Evolutionary conservation across 53 echinoderm and acorn worm species (phyloP).

Genomic region (Hippasteria phrygiana): DNA sequence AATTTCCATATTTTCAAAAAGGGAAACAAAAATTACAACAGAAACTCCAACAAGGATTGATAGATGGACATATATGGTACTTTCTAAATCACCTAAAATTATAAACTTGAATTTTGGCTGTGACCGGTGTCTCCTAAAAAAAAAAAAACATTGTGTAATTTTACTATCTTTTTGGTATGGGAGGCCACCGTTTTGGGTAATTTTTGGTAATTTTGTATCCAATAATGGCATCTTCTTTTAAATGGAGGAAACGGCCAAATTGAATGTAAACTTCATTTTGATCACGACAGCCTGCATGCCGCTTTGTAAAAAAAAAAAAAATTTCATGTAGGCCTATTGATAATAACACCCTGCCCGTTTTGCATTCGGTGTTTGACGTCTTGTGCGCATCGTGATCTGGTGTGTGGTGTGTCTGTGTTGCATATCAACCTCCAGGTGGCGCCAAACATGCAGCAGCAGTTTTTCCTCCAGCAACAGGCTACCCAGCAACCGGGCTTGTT

Average conservation of each 20-base stretch:
- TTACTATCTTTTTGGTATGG: too few relatives aligned
- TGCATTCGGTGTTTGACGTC: slow-evolving; percentile 30
- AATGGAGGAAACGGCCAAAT: not conserved
- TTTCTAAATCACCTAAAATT: too few relatives aligned
- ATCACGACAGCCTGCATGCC: slow-evolving; percentile 1
- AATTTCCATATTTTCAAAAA: too few relatives aligned
- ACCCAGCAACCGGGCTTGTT: slow-evolving; percentile 76
- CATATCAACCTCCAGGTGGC: slow-evolving; percentile 73
- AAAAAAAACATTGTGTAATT: too few relatives aligned
- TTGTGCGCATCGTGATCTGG: slow-evolving; percentile 25
- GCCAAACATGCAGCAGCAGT: slow-evolving; percentile 89
- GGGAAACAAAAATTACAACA: too few relatives aligned
- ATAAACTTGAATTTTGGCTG: too few relatives aligned
- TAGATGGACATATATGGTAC: too few relatives aligned
- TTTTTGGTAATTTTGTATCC: too few relatives aligned
- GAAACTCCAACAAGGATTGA: too few relatives aligned
- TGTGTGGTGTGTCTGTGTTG: slow-evolving; percentile 40
- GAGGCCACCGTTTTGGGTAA: too few relatives aligned
- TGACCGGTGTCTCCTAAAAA: too few relatives aligned
- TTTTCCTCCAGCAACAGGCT: slow-evolving; percentile 84
- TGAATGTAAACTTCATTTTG: not conserved
- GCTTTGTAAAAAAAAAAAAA: not conserved
- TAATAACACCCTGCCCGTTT: slow-evolving; percentile 18
- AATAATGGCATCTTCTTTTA: not conserved
- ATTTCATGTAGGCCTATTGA: not conserved